Percentiles rank a stretch among this genome's conserved stretches.
phyloP scores from a whole-genome alignment of 2,888 invertebrate genomes.

The Tetramorium bicarinatum region DNA sequence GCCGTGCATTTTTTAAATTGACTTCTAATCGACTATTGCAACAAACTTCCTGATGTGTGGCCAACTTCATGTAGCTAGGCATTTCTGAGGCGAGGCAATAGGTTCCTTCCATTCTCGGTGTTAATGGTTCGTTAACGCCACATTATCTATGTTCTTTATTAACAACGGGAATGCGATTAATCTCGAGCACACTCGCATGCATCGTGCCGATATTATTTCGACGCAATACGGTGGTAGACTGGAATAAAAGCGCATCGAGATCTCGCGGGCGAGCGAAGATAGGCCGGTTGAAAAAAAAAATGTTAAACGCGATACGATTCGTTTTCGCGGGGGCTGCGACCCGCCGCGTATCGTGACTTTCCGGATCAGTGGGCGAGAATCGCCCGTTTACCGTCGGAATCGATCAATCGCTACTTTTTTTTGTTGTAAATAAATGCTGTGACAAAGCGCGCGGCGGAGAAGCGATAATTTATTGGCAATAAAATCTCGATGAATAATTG shows the following conservation, averaged over 20 bases:
- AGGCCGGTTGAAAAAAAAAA: constrained; percentile 59
- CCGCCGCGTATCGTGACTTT: constrained; percentile 72
- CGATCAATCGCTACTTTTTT: constrained; percentile 57
- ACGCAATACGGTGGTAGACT: constrained; percentile 25
- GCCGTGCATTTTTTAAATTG: too few species aligned
- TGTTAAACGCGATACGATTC: constrained; percentile 70
- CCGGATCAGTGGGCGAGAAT: constrained; percentile 73
- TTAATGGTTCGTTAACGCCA: neutral
- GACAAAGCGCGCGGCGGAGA: constrained; percentile 62
- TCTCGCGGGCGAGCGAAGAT: constrained; percentile 45
- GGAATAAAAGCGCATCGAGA: constrained; percentile 52
- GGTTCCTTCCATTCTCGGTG: neutral
- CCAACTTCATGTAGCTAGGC: too few species aligned
- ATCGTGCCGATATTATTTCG: constrained; percentile 40
- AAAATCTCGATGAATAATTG: constrained; percentile 59
- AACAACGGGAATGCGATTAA: constrained; percentile 1
- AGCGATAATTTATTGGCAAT: constrained; percentile 65
- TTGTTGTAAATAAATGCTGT: constrained; percentile 64
- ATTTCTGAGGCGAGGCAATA: too few species aligned
- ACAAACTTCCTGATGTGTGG: too few species aligned
- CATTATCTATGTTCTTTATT: constrained; percentile 17
- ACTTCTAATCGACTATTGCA: too few species aligned
- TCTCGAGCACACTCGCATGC: constrained; percentile 25
- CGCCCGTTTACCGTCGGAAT: constrained; percentile 66
- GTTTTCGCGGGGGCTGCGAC: constrained; percentile 61